A percentile compares a stretch with the other conserved stretches of the same genome.
phyloP scores from a whole-genome alignment of 2,888 invertebrate species.

The Leistus spinibarbis region DNA sequence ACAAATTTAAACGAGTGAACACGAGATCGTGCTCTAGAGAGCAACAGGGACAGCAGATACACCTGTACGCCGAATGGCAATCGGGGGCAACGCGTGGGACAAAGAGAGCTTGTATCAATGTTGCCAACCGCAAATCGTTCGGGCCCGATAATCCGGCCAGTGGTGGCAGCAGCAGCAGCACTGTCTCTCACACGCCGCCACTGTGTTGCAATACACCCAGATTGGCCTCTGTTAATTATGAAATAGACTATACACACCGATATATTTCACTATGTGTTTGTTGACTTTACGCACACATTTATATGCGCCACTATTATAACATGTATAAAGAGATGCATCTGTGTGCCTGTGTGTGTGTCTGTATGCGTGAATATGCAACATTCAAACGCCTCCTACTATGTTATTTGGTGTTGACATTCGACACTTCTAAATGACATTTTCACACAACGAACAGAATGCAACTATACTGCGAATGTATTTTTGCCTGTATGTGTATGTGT shows the following conservation, averaged over 20 bases:
- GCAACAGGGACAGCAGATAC: background rate
- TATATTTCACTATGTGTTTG: background rate
- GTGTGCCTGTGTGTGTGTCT: background rate
- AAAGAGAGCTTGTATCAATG: background rate
- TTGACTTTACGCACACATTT: background rate
- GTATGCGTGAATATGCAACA: no score
- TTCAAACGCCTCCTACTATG: background rate
- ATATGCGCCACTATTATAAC: background rate
- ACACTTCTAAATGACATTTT: background rate
- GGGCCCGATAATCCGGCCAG: conserved; percentile 21
- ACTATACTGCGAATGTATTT: background rate
- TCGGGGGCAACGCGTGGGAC: background rate
- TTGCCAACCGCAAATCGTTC: conserved; percentile 22
- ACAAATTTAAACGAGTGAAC: background rate
- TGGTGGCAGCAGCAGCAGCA: background rate
- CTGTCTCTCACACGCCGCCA: background rate
- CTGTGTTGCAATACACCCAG: background rate
- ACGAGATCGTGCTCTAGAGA: background rate
- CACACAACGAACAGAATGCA: background rate
- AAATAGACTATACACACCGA: conserved; percentile 18
- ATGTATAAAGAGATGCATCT: background rate
- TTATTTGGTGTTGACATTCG: background rate
- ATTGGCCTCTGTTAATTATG: conserved; percentile 27
- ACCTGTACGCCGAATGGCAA: background rate
- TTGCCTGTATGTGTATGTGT: background rate